phyloP scores from a whole-genome alignment of 2,113 vertebrate genomes.

The Hippocampus mohnikei region DNA sequence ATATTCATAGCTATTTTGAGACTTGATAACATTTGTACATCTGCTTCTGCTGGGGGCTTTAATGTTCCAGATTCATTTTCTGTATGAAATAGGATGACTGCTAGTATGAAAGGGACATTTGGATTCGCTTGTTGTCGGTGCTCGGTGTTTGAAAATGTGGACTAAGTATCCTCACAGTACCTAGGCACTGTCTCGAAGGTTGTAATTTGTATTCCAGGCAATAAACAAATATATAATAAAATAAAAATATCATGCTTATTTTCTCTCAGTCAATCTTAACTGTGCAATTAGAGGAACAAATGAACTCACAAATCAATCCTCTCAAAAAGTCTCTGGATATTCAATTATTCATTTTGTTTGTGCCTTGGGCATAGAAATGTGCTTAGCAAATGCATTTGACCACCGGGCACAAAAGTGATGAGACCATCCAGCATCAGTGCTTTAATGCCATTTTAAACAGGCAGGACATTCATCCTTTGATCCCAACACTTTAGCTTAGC shows the following conservation, averaged over 20 bases:
- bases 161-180: constrained; percentile 35
- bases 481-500: too few species aligned
- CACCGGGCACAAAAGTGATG: too few species aligned
- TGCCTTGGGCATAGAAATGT: neutral
- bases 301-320: neutral
- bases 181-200: constrained; percentile 17
- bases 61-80: constrained; percentile 30
- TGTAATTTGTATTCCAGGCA: constrained; percentile 24
- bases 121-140: constrained; percentile 43
- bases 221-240: too few species aligned
- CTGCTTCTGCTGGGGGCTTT: neutral
- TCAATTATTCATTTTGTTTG: neutral
- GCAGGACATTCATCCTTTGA: too few species aligned
- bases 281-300: constrained; percentile 25
- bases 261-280: constrained; percentile 12
- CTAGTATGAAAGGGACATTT: constrained; percentile 45
- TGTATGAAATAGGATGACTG: constrained; percentile 44
- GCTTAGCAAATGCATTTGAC: neutral
- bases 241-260: too few species aligned
- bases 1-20: constrained; percentile 29
- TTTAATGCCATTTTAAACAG: too few species aligned
- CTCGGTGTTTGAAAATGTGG: constrained; percentile 55
- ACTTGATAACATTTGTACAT: constrained; percentile 24
- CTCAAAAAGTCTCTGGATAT: constrained; percentile 14
- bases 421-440: too few species aligned